phyloP scores from a whole-genome alignment of 2,888 invertebrate genomes.

The Polyommatus iphigenia region DNA sequence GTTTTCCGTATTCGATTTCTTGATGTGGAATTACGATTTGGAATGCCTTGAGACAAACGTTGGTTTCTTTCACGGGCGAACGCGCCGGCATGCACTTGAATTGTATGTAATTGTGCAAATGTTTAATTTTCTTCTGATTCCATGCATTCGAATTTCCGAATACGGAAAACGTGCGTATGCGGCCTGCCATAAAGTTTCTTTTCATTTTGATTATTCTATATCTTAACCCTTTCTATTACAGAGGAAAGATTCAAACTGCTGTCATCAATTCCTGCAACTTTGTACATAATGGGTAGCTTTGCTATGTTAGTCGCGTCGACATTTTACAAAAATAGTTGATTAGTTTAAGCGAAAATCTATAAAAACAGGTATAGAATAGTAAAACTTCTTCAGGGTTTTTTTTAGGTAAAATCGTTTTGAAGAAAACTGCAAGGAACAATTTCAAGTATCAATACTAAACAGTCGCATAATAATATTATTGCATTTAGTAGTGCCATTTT shows the following conservation, averaged over 20 bases:
- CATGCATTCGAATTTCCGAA: too few species aligned
- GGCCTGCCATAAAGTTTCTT: neutral
- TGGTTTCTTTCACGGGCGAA: too few species aligned
- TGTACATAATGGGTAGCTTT: constrained; percentile 88
- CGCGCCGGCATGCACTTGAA: too few species aligned
- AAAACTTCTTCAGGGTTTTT: constrained; percentile 4
- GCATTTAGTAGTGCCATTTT: neutral
- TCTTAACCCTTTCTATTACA: constrained; percentile 69
- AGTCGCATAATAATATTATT: neutral
- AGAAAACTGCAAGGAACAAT: constrained; percentile 35
- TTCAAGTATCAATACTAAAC: neutral
- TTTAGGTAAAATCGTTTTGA: neutral
- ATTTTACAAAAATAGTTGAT: constrained; percentile 64
- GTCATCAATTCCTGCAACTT: constrained; percentile 88
- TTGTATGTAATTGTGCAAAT: too few species aligned
- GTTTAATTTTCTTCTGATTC: too few species aligned
- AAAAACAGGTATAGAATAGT: neutral
- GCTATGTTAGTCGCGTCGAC: constrained; percentile 80
- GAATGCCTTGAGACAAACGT: too few species aligned
- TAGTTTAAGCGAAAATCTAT: constrained; percentile 42
- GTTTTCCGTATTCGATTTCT: too few species aligned
- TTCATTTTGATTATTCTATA: neutral
- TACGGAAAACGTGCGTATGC: too few species aligned
- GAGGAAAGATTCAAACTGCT: constrained; percentile 89
- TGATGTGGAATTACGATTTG: too few species aligned